Evolutionary conservation across 2,797 vertebrate genomes (phyloP), one percentile per base, ranked within the genome.

Genomic region (Chelmon rostratus): DNA sequence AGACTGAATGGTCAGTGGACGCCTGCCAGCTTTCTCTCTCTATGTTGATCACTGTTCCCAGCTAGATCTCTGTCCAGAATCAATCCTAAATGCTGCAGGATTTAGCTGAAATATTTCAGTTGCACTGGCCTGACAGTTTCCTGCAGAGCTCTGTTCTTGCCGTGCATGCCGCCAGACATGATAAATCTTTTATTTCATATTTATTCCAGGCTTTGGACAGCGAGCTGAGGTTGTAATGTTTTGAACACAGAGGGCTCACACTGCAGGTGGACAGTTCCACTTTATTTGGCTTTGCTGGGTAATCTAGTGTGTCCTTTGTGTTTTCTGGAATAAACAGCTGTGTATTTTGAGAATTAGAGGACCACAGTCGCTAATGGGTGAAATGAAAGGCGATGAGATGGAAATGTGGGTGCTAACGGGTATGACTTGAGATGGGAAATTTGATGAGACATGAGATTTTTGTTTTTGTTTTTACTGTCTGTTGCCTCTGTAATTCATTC

Each of bases 131-230:
- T 57, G 44, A 54, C 58, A 77, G 62, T 82, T 84, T 69, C 67
- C 73, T 86, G 88, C 89, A 82, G 72, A 78, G 79, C 76, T 66
- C 52, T 56, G 68, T 52, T 37, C 61, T 63, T 57, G 0, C 67
- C 16, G 6, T 54, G 71, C 67, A 49, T 42, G 47, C 67, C 2
- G 50, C 86, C 79, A 84, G 83, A 84, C 78, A 47, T 19, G 16
- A 91, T 94, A 47, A 89, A 93, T 93, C 84, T 94, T 94, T 92
- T 59, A 92, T 91, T 90, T 86, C 78, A 59, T 76, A 83, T 91
- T 91, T 86, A 84, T 89, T 92, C 78, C 35, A 50, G 81, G 81
- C 38, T 42, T 79, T 85, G 77, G 69, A 66, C 69, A 56, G 74
- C 74, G 71, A 59, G 86, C 78, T 46, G 44, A 49, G 61, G 50